Evolutionary conservation across 2,113 vertebrate species (phyloP).

Genomic region (Turdus rufiventris): DNA sequence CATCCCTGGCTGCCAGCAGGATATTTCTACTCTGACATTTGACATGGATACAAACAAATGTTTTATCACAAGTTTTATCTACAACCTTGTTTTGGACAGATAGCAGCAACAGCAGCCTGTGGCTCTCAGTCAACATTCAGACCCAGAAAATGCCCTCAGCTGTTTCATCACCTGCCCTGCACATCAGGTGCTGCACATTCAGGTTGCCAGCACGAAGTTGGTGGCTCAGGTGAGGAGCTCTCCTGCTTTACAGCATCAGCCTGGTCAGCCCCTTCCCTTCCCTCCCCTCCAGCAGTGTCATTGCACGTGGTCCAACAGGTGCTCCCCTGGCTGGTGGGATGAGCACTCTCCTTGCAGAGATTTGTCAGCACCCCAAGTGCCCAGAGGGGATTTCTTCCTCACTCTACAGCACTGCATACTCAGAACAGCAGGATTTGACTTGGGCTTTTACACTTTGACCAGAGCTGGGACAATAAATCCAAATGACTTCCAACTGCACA

Average conservation of each 20-base stretch:
- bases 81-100: neutral
- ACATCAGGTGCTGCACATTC: neutral
- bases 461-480: neutral
- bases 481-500: neutral
- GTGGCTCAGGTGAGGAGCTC: neutral
- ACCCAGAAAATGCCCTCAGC: neutral
- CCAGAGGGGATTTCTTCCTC: neutral
- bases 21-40: neutral
- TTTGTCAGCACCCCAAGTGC: neutral
- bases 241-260: neutral
- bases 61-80: neutral
- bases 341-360: neutral
- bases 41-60: accelerated
- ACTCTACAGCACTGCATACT: neutral
- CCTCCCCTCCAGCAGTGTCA: neutral
- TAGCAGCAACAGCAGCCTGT: neutral
- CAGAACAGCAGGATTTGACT: neutral
- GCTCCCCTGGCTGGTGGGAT: neutral
- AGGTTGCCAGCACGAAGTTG: neutral
- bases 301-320: neutral
- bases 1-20: neutral
- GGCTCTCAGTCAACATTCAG: neutral
- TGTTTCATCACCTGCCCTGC: neutral
- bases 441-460: neutral
- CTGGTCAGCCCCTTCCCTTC: neutral